Conservation (phyloP, 1,140 invertebrate genomes). For the Potamilus streckersoni region DNA sequence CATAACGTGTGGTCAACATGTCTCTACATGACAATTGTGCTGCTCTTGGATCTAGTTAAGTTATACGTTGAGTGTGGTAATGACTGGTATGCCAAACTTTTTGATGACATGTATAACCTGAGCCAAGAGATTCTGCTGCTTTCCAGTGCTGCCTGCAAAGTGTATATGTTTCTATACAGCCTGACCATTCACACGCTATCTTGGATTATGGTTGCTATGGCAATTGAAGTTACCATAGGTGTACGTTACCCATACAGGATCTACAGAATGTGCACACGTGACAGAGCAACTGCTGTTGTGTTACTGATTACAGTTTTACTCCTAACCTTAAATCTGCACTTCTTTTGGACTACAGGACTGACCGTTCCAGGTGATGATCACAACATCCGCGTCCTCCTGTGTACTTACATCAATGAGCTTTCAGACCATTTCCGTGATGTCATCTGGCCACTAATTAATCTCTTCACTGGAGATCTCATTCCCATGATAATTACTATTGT, state of each 20-base stretch:
- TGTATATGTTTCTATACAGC: conserved; percentile 56
- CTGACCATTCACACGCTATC: conserved; percentile 52
- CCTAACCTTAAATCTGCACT: conserved; percentile 63
- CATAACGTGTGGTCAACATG: conserved; percentile 61
- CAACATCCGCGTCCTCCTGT: conserved; percentile 21
- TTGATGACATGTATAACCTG: conserved; percentile 33
- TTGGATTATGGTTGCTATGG: conserved; percentile 64
- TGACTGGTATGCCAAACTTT: conserved; percentile 45
- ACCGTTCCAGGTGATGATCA: conserved; percentile 34
- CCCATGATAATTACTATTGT: conserved; percentile 43
- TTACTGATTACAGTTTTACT: conserved; percentile 59
- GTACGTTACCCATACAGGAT: conserved; percentile 50
- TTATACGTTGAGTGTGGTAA: conserved; percentile 62
- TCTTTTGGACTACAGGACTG: conserved; percentile 64
- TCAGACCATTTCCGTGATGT: conserved; percentile 48
- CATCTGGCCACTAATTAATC: conserved; percentile 56
- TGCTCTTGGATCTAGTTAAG: conserved; percentile 52
- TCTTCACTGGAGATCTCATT: conserved; percentile 44
- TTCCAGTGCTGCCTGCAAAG: conserved; percentile 62
- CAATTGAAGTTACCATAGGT: conserved; percentile 59
- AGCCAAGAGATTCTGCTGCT: conserved; percentile 45
- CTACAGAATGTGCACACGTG: conserved; percentile 58
- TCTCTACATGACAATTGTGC: conserved; percentile 59
- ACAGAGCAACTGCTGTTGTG: conserved; percentile 57
- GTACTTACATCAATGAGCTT: conserved; percentile 47